phyloP scores from a whole-genome alignment of 1,140 invertebrate species.

The Drosophila kanapiae region DNA sequence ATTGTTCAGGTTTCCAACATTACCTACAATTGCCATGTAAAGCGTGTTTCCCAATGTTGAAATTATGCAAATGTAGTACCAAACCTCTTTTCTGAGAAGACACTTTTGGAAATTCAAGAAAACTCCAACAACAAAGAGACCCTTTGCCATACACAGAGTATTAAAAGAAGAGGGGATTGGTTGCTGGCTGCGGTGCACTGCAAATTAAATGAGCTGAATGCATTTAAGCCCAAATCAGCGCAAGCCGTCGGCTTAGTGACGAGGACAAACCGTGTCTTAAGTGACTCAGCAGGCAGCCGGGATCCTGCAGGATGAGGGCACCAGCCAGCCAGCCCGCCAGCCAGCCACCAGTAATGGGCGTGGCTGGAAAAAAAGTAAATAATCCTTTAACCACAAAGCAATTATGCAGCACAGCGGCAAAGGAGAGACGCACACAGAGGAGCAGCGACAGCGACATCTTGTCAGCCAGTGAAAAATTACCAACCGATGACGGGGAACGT shows the following conservation, averaged over 20 bases:
- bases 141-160: conserved; percentile 1
- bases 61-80: neutral
- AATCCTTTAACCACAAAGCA: conserved; percentile 81
- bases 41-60: neutral
- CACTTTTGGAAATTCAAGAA: neutral
- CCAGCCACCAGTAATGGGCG: conserved; percentile 8
- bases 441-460: conserved; percentile 62
- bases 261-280: conserved; percentile 59
- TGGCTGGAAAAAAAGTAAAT: conserved; percentile 61
- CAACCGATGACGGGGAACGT: conserved; percentile 40
- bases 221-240: conserved; percentile 80
- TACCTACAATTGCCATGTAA: neutral
- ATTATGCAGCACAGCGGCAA: conserved; percentile 69
- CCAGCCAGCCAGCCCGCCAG: neutral
- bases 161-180: conserved; percentile 4
- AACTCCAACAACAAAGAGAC: neutral
- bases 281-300: conserved; percentile 68
- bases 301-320: conserved; percentile 6
- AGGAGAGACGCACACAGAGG: conserved; percentile 16
- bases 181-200: conserved; percentile 53
- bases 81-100: neutral
- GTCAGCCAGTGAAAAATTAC: conserved; percentile 77
- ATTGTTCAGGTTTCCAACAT: neutral
- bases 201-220: conserved; percentile 80
- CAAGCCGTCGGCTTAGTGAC: conserved; percentile 70